Evolutionary conservation across 2,888 invertebrate species (phyloP), one percentile per base, ranked within the genome.

Genomic region (Cotesia congregata): DNA sequence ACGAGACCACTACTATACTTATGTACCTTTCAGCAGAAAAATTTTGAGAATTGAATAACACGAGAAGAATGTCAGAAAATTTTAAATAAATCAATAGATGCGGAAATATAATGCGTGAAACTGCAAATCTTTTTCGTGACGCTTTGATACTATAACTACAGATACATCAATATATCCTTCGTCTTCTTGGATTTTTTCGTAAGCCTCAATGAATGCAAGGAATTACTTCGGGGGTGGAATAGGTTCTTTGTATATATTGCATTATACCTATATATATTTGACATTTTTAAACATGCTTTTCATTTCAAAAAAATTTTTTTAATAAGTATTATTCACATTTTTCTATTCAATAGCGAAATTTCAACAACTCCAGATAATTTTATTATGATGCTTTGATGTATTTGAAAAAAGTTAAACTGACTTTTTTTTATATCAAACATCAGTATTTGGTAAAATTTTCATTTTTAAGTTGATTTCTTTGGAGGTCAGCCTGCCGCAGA

Each of bases 181-280:
- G 38, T 67, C 62, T 65, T 17, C 20, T 39, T 62, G 78, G 77
- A 78, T 81, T 79, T 50, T 50, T 77, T 74, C 75, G 75, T 78
- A 76, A 81, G 77, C 71, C 75, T 64, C 41, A 65, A 67, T 79
- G 80, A 80, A 81, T 78, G 73, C 12, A 59, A 76, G 76, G 80
- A 75, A 81, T 81, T 80, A 80, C 75, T 40, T 69, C 39, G 74
- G 75, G 77, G 70, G 67, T 77, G 74, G 73, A 75, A 76, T 17
- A 72, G 62, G 62, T 20, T 17, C 62, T 62, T 62, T 62, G 17
- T 62, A 6, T 62, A 15, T 9, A 7, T 17, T 7, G 62, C 62
- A 15, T 62, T 62, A 15, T 7, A 15, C 6, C n/a, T n/a, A 60
- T n/a, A 62, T 62, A 17, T 62, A 12, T 62, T 20, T 17, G 20